Evolutionary conservation across 2,113 vertebrate genomes (phyloP).

Genomic region (Gavia stellata): DNA sequence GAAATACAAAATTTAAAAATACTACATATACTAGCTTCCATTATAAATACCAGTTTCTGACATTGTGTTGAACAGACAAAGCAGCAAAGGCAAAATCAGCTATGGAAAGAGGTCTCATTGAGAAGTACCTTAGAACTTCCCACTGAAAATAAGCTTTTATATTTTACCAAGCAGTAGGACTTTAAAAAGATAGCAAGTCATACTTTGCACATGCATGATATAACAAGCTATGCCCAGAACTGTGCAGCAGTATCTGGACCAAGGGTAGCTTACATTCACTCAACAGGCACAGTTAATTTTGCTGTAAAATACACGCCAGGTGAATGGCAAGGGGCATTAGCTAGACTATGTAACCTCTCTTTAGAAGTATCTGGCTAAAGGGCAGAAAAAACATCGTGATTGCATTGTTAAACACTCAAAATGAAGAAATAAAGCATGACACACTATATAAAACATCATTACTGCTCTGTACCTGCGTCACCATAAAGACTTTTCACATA

Average conservation of each 20-base stretch:
- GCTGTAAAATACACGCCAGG: not conserved
- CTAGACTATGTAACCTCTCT: not conserved
- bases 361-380: not conserved
- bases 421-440: conserved; percentile 33
- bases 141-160: not conserved
- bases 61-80: not conserved
- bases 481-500: not conserved
- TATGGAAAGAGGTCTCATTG: not conserved
- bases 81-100: not conserved
- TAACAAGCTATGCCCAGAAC: not conserved
- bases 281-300: not conserved
- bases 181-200: not conserved
- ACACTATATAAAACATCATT: not conserved
- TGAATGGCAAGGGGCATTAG: not conserved
- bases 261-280: not conserved
- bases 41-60: not conserved
- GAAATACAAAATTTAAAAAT: not conserved
- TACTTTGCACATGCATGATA: conserved; percentile 15
- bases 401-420: conserved; percentile 49
- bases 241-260: not conserved
- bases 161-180: not conserved
- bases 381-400: not conserved
- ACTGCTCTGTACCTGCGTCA: not conserved
- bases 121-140: not conserved
- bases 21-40: not conserved